phyloP scores from a whole-genome alignment of 1,140 invertebrate species.

The Lysiphlebus fabarum region DNA sequence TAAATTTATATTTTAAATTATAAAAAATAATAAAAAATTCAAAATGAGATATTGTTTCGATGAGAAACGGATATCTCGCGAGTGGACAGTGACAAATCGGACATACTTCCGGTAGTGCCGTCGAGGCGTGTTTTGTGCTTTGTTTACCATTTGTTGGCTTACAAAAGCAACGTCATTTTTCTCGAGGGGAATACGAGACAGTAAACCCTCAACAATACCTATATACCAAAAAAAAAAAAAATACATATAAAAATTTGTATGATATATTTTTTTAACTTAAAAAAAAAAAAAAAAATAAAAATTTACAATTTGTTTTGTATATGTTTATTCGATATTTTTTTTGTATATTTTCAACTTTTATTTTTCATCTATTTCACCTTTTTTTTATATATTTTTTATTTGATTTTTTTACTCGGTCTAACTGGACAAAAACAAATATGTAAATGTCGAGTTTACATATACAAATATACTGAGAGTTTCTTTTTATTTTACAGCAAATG shows the following conservation, averaged over 20 bases:
- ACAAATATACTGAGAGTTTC: neutral
- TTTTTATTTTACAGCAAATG: conserved; percentile 4
- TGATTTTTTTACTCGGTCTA: neutral
- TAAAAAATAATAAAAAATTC: neutral
- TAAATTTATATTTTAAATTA: neutral
- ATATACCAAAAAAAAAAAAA: neutral
- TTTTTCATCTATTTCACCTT: neutral
- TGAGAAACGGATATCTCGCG: conserved; percentile 17
- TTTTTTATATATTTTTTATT: neutral
- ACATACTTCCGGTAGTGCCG: conserved; percentile 35
- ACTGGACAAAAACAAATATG: conserved; percentile 12
- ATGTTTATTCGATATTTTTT: conserved; percentile 1
- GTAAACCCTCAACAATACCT: neutral
- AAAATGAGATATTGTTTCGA: neutral
- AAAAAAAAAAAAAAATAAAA: no score
- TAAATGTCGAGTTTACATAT: conserved; percentile 1
- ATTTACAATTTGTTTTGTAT: neutral
- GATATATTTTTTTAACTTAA: no score
- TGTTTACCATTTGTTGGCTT: conserved; percentile 43
- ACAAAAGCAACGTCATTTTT: conserved; percentile 29
- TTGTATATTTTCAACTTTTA: neutral
- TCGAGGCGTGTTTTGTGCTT: conserved; percentile 41
- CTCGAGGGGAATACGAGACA: conserved; percentile 19
- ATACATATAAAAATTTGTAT: neutral
- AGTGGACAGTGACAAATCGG: conserved; percentile 44